Evolutionary conservation across 2,888 invertebrate genomes (phyloP), one percentile per base, ranked within the genome.

Genomic region (Sycophila texana): DNA sequence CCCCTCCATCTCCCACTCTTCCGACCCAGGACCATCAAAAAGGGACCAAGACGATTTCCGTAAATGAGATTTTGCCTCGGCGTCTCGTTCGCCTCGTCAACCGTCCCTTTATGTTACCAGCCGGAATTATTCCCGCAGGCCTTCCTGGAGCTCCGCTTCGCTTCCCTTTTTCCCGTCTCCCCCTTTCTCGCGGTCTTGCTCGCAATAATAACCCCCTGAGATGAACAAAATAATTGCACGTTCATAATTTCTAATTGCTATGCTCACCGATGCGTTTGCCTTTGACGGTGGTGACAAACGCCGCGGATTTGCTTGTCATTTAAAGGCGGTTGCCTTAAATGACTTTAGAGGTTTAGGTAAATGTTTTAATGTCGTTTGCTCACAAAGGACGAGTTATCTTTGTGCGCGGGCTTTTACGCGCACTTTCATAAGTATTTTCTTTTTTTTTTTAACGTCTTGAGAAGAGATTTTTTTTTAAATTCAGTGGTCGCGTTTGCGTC

Each of bases 31-130:
- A 39, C 12, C 39, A 30, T 30, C 26, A 7, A 30, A 61, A 14
- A 61, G n/a, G 16, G 26, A 30, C 58, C 22, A 3, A 39, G 22
- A 71, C 47, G 39, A n/a, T 18, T 71, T 60, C 74, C 53, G 18
- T 39, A 63, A 73, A 73, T 73, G 53, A 63, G 73, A 73, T 63
- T 72, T 72, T 26, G 53, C 53, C 73, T 63, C 49, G 3, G 53
- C 39, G 63, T 13, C 51, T 61, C 30, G 39, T 26, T 39, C 39
- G 26, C 30, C 57, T 68, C 68, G 55, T 72, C 51, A 61, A 63
- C 53, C 53, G 30, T 63, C 63, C 58, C 63, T 73, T 63, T 63
- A 73, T 60, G 71, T 61, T 60, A 12, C 39, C 49, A 14, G n/a
- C 26, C 22, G 47, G 63, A 63, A 73, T 53, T 51, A 73, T 63